phyloP scores from a whole-genome alignment of 2,888 invertebrate genomes.

The Cheilosia vernalis region DNA sequence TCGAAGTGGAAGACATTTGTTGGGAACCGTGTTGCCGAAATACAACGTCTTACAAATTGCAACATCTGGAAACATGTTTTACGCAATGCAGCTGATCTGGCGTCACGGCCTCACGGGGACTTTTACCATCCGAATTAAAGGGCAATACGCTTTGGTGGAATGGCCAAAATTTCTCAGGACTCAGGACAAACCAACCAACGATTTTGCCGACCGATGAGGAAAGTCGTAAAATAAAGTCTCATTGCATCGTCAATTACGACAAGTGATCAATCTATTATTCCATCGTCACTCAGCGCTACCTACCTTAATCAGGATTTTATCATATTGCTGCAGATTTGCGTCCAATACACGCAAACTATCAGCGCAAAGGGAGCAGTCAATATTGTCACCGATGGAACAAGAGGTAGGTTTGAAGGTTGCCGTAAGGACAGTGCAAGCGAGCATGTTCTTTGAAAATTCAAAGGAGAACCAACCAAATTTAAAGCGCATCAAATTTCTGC shows the following conservation, averaged over 20 bases:
- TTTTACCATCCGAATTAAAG: not conserved
- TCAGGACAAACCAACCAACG: not conserved
- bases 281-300: too few species aligned
- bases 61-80: slow-evolving; percentile 63
- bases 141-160: slow-evolving; percentile 5
- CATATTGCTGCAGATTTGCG: too few species aligned
- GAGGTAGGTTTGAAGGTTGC: not conserved
- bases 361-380: not conserved
- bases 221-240: not conserved
- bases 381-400: not conserved
- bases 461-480: too few species aligned
- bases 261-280: too few species aligned
- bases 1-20: slow-evolving; percentile 14
- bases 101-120: slow-evolving; percentile 53
- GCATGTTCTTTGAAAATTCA: too few species aligned
- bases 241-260: not conserved
- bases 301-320: too few species aligned
- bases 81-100: slow-evolving; percentile 70
- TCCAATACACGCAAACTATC: too few species aligned
- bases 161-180: not conserved
- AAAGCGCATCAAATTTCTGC: too few species aligned
- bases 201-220: not conserved
- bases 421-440: too few species aligned
- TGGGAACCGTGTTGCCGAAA: slow-evolving; percentile 58
- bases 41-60: slow-evolving; percentile 39